Evolutionary conservation across 2,888 invertebrate genomes (phyloP).

Genomic region (Mactromeris polynyma): DNA sequence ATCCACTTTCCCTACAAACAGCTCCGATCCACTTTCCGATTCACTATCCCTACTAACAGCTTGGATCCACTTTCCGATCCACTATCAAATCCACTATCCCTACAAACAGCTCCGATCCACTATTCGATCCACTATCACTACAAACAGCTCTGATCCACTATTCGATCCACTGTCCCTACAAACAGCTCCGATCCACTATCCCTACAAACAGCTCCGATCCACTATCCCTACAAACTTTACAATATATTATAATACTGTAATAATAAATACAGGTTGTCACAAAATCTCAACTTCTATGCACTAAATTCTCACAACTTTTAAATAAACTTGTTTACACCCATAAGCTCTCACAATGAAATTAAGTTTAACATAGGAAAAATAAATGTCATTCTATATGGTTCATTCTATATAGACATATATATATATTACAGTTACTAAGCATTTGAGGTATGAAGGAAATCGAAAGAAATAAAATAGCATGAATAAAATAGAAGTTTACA

Average conservation of each 20-base stretch:
- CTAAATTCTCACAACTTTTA: neutral
- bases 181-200: no score
- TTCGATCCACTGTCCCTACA: no score
- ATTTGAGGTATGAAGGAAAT: neutral
- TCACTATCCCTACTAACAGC: no score
- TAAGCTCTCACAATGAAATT: neutral
- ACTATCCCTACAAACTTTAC: neutral
- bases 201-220: neutral
- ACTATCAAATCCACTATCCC: no score
- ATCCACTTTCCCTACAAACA: no score
- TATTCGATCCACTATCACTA: neutral
- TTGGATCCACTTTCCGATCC: no score
- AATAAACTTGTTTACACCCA: neutral
- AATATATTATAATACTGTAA: slow-evolving; percentile 9
- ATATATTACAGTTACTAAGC: neutral
- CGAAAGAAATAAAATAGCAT: neutral
- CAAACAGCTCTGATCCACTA: no score
- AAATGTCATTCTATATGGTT: neutral
- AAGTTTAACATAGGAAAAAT: neutral
- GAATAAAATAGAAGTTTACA: neutral
- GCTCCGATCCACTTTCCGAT: no score
- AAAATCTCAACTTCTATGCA: neutral
- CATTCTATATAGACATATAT: neutral
- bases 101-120: no score
- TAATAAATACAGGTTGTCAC: neutral